Conservation (phyloP, 2,797 vertebrate genomes). For the Sebastolobus alascanus region DNA sequence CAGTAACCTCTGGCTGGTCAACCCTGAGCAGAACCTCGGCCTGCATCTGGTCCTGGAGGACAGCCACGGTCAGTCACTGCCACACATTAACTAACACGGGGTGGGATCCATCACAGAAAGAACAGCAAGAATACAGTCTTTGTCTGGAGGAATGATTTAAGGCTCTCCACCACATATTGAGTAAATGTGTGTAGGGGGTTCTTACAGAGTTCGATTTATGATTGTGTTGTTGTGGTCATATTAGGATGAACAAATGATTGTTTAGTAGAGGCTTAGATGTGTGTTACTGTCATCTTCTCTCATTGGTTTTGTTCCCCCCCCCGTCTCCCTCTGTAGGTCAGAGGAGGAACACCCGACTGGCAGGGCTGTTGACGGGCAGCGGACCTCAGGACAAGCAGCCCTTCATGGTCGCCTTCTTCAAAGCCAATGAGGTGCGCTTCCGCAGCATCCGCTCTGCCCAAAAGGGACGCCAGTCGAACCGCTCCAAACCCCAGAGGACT, state of each 20-base stretch:
- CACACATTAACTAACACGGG: background rate
- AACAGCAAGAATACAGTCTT: slow-evolving; percentile 8
- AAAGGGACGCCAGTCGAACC: slow-evolving; percentile 91
- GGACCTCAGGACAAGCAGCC: slow-evolving; percentile 94
- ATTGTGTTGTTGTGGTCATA: slow-evolving; percentile 23
- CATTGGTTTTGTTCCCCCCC: background rate
- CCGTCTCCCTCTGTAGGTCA: slow-evolving; percentile 85
- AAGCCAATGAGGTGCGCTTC: slow-evolving; percentile 93
- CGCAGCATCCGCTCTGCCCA: slow-evolving; percentile 90
- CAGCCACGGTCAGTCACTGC: slow-evolving; percentile 86
- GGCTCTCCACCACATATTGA: slow-evolving; percentile 18
- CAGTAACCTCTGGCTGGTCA: slow-evolving; percentile 94
- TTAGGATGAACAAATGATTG: slow-evolving; percentile 40
- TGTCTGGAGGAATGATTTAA: slow-evolving; percentile 21
- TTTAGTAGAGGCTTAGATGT: slow-evolving; percentile 11
- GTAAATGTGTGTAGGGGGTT: background rate
- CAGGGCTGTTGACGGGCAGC: slow-evolving; percentile 88
- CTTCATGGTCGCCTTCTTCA: slow-evolving; percentile 97
- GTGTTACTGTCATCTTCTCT: background rate
- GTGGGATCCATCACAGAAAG: background rate
- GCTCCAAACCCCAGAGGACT: slow-evolving; percentile 90
- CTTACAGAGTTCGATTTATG: background rate
- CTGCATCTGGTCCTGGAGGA: slow-evolving; percentile 92
- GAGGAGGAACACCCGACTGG: slow-evolving; percentile 89
- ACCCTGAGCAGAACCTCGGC: slow-evolving; percentile 93